Percentiles rank a stretch among this genome's conserved stretches.
Conservation (phyloP, 2,888 invertebrate species). For the Drosophila quinaria region DNA sequence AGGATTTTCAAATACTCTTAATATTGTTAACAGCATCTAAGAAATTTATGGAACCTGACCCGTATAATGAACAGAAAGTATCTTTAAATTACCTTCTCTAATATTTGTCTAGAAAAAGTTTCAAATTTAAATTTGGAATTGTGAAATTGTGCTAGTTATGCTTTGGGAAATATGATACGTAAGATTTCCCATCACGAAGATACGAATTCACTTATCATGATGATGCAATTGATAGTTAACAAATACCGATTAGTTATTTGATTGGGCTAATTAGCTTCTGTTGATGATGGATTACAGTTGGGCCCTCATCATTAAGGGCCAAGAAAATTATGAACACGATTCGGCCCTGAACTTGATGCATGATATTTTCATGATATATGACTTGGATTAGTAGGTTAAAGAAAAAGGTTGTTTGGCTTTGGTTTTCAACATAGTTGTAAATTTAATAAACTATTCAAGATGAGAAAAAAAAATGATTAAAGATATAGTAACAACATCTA, state of each 20-base stretch:
- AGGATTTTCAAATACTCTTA: no score
- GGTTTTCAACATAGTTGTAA: conserved; percentile 41
- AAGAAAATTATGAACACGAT: not conserved
- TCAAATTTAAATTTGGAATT: not conserved
- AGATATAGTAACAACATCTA: conserved; percentile 60
- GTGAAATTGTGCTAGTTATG: not conserved
- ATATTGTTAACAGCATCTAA: no score
- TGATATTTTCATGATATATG: conserved; percentile 2
- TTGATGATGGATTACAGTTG: conserved; percentile 9
- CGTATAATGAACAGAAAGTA: no score
- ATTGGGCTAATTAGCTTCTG: conserved; percentile 15
- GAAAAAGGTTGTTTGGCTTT: conserved; percentile 5
- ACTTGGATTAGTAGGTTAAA: not conserved
- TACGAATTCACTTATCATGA: conserved; percentile 1
- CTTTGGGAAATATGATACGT: not conserved
- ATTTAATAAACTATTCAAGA: conserved; percentile 55
- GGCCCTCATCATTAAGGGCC: conserved; percentile 7
- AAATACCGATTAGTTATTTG: conserved; percentile 15
- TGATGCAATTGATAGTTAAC: conserved; percentile 10
- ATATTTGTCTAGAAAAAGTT: not conserved
- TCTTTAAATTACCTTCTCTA: no score
- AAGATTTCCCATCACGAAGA: conserved; percentile 7
- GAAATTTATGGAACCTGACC: no score
- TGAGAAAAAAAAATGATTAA: conserved; percentile 31
- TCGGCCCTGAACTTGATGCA: conserved; percentile 17